A percentile compares a stretch with the other conserved stretches of the same genome.
Evolutionary conservation across 2,888 invertebrate genomes (phyloP).

Genomic region (Schizaphis graminum): DNA sequence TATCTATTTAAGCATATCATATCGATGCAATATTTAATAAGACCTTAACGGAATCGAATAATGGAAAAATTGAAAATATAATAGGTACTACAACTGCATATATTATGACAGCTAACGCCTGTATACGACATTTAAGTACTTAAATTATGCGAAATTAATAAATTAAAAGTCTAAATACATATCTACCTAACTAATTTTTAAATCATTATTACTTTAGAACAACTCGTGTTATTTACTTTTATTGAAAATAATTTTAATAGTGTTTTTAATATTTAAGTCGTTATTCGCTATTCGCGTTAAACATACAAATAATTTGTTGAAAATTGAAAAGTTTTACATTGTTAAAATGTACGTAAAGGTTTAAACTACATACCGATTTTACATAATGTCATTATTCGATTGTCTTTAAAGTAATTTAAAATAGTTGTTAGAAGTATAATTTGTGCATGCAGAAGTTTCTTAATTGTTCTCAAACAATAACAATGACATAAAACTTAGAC

Average conservation of each 20-base stretch:
- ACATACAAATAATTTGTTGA: neutral
- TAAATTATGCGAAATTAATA: neutral
- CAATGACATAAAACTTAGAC: neutral
- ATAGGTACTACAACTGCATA: no score
- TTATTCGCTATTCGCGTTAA: neutral
- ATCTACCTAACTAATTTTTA: neutral
- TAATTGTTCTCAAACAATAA: constrained; percentile 24
- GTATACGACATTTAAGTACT: neutral
- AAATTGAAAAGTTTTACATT: neutral
- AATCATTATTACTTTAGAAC: neutral
- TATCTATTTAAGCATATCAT: neutral
- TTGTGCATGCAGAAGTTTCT: neutral
- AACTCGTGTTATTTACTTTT: neutral
- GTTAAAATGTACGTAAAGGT: neutral
- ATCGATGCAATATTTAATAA: neutral
- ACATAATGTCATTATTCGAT: neutral
- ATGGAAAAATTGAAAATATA: neutral
- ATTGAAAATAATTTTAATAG: neutral
- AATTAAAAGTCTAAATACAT: neutral
- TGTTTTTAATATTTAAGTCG: neutral
- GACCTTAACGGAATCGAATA: neutral
- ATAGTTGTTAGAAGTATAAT: neutral
- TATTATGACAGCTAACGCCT: neutral
- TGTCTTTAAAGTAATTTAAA: constrained; percentile 27
- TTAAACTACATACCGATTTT: neutral